Evolutionary conservation across 1,140 invertebrate genomes (phyloP).

Genomic region (Orchesella cincta): DNA sequence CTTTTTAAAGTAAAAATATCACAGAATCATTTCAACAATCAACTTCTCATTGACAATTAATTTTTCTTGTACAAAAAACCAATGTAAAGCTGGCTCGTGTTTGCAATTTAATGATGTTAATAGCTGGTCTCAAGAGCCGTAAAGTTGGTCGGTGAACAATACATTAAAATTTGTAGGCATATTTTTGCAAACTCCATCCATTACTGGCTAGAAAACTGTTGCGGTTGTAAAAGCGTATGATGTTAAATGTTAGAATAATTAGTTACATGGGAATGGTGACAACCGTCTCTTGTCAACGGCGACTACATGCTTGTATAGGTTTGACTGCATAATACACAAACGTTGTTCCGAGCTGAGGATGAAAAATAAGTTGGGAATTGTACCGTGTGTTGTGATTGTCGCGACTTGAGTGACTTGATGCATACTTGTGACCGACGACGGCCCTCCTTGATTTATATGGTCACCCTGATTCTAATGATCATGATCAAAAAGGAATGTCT

Average conservation of each 20-base stretch:
- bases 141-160: neutral
- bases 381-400: neutral
- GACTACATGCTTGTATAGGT: neutral
- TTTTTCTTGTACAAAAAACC: neutral
- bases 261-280: slow-evolving; percentile 14
- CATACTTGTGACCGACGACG: neutral
- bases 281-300: slow-evolving; percentile 2
- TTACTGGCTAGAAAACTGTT: neutral
- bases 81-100: neutral
- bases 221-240: neutral
- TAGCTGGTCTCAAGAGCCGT: neutral
- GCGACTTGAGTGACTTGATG: neutral
- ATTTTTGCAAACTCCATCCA: neutral
- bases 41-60: slow-evolving; percentile 21
- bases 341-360: neutral
- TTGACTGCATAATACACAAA: neutral
- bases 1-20: neutral
- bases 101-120: neutral
- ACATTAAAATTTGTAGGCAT: slow-evolving; percentile 1
- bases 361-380: no score
- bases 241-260: slow-evolving; percentile 7
- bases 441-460: slow-evolving; percentile 25
- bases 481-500: slow-evolving; percentile 25
- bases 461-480: slow-evolving; percentile 24
- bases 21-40: neutral